Conservation (phyloP, 2,113 vertebrate species). For the Sander vitreus region DNA sequence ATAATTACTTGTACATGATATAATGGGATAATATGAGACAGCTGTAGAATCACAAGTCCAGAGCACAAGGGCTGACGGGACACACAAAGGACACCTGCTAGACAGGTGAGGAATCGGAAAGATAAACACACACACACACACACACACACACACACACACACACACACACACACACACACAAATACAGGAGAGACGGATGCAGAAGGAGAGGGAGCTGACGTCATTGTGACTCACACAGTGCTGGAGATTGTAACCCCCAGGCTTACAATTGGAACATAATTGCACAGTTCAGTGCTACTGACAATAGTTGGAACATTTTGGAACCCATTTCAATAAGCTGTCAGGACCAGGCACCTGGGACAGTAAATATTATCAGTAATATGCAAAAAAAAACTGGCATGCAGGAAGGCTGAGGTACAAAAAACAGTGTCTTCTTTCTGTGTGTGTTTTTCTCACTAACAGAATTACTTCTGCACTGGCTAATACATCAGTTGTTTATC, state of each 20-base stretch:
- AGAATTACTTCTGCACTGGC: background rate
- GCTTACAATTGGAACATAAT: slow-evolving; percentile 62
- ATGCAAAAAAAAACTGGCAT: slow-evolving; percentile 28
- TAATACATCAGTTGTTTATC: background rate
- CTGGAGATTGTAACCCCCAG: slow-evolving; percentile 41
- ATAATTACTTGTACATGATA: slow-evolving; percentile 35
- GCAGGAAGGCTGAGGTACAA: background rate
- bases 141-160: too few species aligned
- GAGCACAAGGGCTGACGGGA: too few species aligned
- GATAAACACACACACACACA: background rate
- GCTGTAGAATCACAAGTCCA: background rate
- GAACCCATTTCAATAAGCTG: slow-evolving; percentile 60
- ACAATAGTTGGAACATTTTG: slow-evolving; percentile 56
- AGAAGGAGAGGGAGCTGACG: slow-evolving; percentile 15
- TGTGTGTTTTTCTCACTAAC: background rate
- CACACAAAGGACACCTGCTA: background rate
- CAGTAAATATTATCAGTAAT: slow-evolving; percentile 57
- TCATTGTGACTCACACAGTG: background rate
- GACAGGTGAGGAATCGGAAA: slow-evolving; percentile 40
- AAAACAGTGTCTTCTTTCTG: background rate
- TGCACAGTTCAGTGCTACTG: slow-evolving; percentile 65
- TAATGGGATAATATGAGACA: slow-evolving; percentile 28
- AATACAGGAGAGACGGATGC: background rate
- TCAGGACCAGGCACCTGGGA: slow-evolving; percentile 50
- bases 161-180: background rate